Base-by-base conservation (phyloP, 2,888 invertebrate genomes). In the Drosophila mayaguana region DNA sequence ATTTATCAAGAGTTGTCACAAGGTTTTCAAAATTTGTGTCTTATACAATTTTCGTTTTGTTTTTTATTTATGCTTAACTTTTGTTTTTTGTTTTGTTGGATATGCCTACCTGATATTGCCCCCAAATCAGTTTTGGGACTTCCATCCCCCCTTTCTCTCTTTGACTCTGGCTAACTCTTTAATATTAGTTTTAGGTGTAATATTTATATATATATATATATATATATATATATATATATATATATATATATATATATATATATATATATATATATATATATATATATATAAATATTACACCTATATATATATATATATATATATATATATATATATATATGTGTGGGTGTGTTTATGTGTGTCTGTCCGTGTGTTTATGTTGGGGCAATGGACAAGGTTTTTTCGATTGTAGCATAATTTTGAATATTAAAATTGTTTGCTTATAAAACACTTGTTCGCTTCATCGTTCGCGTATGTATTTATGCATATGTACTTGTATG, bases 381-480 rank as follows among this genome's bases (percentile, higher is more conserved):
- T 61, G 54, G 66, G 66, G 42, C 48, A 50, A 69, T 70, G 42
- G 61, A 71, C 61, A 65, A 76, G 72, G 53, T 53, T 63, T 65
- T 59, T 14, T 62, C 45, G 48, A 69, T 50, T 18, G 34, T 8
- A 46, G 53, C 69, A 45, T 55, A 50, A 50, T 63, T 69, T 60
- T 9, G 69, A 77, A 74, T 63, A 65, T 78, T 74, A 63, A 72
- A 69, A 65, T 83, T 73, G 64, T 2, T 73, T 69, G 22, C 69
- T 76, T 74, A 77, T 80, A 83, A 80, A 81, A 80, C 63, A 72
- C 63, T 71, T 72, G 63, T 62, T 71, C 45, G 56, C 42, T 66
- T 28, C 53, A 25, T 18, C 32, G 14, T 38, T 16, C 54, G 50
- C 48, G 57, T 64, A 34, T 45, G 45, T 64, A 12, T 46, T 25